Base-by-base conservation (phyloP, 1,140 invertebrate species). In the Drosophila nebulosa region DNA sequence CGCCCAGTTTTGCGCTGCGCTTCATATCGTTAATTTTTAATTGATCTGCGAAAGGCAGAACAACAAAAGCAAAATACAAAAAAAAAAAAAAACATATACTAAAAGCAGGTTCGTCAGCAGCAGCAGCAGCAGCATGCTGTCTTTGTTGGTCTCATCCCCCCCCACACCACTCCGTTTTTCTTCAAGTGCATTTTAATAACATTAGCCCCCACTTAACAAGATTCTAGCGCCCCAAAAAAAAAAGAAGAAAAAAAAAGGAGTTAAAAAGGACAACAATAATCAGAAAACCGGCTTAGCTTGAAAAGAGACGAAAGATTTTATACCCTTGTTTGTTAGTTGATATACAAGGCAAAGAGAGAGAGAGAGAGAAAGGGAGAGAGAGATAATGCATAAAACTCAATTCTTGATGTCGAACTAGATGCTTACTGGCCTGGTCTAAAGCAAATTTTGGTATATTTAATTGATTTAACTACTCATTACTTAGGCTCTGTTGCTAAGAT, bases 11-110 rank as follows among this genome's bases (percentile, higher is more conserved):
- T 88, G 83, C 74, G 78, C 78, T 84, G 79, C 77, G 79, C 71
- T 89, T 89, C 74, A 79, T 90, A 90, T 90, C 89, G 89, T 90
- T 90, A 89, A 85, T 90, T 90, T 90, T 90, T 90, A 90, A 90
- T 90, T 90, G 89, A 90, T 90, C 89, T 90, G 75, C 78, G 65
- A 67, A 64, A 64, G 62, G 78, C 61, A 57, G 39, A 46, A 46
- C 18, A 46, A 46, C 16, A 18, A 61, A 68, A 56, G 7, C 35
- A 58, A 56, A 24, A 65, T 36, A 22, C 14, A 26, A 35, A 62
- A 27, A 21, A 46, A 27, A 42, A 26, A 24, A 69, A 46, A 65
- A 69, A 6, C 21, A 46, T 21, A 46, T 46, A 46, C 39, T 21
- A 46, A 46, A 46, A 80, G 78, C 78, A 78, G 81, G 39, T 46